These are phyloP conservation scores for Athrips mouffetella DNA, from an alignment of 2,888 invertebrate species.

Conservation along the genomic window DNA sequence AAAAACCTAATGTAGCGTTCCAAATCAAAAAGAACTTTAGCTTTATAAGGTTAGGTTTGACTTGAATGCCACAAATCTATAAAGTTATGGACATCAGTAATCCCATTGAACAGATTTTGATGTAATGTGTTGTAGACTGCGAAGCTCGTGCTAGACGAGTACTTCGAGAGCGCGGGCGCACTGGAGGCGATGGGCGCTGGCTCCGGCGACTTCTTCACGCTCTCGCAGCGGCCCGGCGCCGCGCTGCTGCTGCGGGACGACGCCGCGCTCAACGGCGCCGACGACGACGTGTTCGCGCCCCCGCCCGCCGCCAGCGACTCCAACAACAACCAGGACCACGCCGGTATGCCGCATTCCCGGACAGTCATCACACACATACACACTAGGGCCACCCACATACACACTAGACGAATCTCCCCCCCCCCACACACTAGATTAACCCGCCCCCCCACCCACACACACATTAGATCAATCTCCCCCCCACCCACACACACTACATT, in stretches of 20 bases:
- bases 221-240: conserved; percentile 72
- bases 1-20: no score
- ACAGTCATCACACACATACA: neutral
- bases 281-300: conserved; percentile 65
- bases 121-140: conserved; percentile 80
- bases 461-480: no score
- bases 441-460: no score
- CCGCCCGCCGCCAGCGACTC: conserved; percentile 13
- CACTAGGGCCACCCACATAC: no score
- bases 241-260: conserved; percentile 68
- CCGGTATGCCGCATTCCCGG: neutral
- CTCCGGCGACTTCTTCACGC: conserved; percentile 75
- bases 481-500: no score
- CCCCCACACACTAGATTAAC: no score
- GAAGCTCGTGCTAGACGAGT: conserved; percentile 92
- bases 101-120: neutral
- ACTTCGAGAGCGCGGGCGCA: conserved; percentile 80
- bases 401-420: no score
- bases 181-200: conserved; percentile 71
- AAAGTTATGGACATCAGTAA: no score
- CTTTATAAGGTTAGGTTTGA: no score
- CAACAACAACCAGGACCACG: conserved; percentile 4
- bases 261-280: conserved; percentile 61
- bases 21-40: no score
- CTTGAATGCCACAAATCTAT: no score